Evolutionary conservation across 2,888 invertebrate genomes (phyloP), one percentile per base, ranked within the genome.

Genomic region (Scaeva pyrastri): DNA sequence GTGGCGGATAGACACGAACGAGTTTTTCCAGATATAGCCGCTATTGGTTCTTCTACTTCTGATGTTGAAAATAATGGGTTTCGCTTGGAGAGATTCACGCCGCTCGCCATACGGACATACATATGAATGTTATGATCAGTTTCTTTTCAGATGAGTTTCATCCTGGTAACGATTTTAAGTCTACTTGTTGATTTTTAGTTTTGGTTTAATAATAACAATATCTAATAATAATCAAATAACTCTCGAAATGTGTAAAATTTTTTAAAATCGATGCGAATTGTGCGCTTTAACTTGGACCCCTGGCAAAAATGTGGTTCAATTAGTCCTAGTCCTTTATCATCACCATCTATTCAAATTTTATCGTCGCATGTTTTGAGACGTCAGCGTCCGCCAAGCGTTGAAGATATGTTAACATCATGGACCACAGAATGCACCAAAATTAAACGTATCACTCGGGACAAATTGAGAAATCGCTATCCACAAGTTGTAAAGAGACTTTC

Each of bases 401-500:
- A 92, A 85, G 91, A 91, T 68, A 75, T 88, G 71, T 72, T 80
- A 66, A 68, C 87, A 41, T 87, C 89, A 71, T 89, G 90, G 16
- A 80, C 88, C 41, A 75, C 83, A 1, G 78, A 88, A 14, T 87
- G 88, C 19, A 74, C 75, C 76, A 79, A 80, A 72, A 70, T 71
- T 16, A 60, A 74, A 41, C 85, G 74, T 2, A 75, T 60, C 39
- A 74, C 43, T 36, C 74, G 82, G 85, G 90, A 91, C 36, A 91
- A 91, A 87, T 88, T 90, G 79, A 91, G 92, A 80, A 90, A 90
- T 87, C 93, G 94, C 88, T 93, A 94, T 80, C 92, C 93, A n/a
- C 89, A 91, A 79, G 89, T 91, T 36, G 93, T 94, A 52, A 92
- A 93, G 52, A 91, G 91, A 7, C 90, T 94, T 36, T 94, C 94